Evolutionary conservation across 1,140 invertebrate species (phyloP).

Genomic region (Penaeus japonicus): DNA sequence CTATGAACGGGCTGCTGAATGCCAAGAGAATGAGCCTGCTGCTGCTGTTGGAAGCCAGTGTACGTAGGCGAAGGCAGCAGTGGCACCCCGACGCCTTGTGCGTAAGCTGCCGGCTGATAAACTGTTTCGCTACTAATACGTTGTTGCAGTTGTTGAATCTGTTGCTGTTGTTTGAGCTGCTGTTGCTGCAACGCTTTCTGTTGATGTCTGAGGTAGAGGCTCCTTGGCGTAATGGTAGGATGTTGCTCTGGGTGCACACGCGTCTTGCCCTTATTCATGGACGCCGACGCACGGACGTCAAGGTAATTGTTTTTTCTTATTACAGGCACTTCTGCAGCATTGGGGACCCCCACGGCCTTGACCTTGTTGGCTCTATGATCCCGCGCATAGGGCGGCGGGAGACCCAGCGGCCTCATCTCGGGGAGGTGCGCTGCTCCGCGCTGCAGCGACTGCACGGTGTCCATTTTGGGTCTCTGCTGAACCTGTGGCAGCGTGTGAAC

Average conservation of each 20-base stretch:
- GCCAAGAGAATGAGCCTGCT: slow-evolving; percentile 9
- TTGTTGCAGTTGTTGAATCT: slow-evolving; percentile 44
- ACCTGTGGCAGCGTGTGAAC: slow-evolving; percentile 57
- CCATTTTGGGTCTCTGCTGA: slow-evolving; percentile 44
- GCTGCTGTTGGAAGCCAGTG: slow-evolving; percentile 36
- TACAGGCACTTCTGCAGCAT: slow-evolving; percentile 61
- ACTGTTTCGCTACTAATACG: slow-evolving; percentile 54
- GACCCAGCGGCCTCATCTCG: slow-evolving; percentile 24
- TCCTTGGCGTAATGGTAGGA: slow-evolving; percentile 45
- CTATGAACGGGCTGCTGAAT: slow-evolving; percentile 11
- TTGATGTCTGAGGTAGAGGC: slow-evolving; percentile 54
- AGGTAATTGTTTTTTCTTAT: slow-evolving; percentile 75
- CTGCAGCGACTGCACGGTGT: slow-evolving; percentile 51
- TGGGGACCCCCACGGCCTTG: slow-evolving; percentile 7
- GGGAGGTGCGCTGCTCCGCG: slow-evolving; percentile 27
- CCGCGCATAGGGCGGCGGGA: slow-evolving; percentile 32
- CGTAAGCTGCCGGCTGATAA: slow-evolving; percentile 56
- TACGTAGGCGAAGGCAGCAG: slow-evolving; percentile 52
- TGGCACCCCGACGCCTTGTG: slow-evolving; percentile 56
- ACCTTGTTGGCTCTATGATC: slow-evolving; percentile 25
- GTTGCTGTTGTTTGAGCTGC: slow-evolving; percentile 48
- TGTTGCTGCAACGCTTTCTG: slow-evolving; percentile 53
- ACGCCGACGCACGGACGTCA: slow-evolving; percentile 72
- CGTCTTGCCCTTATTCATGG: slow-evolving; percentile 42
- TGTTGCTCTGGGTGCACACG: slow-evolving; percentile 54